phyloP scores from a whole-genome alignment of 2,888 invertebrate genomes.

The Tanypteryx hageni region DNA sequence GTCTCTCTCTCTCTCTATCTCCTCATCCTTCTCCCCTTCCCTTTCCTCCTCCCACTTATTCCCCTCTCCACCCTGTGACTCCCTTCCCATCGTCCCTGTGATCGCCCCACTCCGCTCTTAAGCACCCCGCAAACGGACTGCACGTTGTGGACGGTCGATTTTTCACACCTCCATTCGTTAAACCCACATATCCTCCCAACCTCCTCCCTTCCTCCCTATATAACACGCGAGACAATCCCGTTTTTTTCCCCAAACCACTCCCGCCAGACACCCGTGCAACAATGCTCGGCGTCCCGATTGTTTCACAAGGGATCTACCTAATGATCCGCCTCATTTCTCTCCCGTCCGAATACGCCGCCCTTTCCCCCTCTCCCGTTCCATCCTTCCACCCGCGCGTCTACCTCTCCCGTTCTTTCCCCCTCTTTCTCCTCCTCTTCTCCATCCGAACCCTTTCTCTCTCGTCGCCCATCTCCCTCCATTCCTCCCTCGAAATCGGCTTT shows the following conservation, averaged over 20 bases:
- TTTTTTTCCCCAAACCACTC: slow-evolving; percentile 23
- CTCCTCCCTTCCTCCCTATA: background rate
- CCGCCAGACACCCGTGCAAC: background rate
- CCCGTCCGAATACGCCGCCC: background rate
- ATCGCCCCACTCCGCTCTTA: background rate
- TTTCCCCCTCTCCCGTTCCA: background rate
- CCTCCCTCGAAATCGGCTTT: too few relatives aligned
- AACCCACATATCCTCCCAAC: background rate
- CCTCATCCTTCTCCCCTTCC: too few relatives aligned
- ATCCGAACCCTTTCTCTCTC: too few relatives aligned
- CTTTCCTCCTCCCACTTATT: too few relatives aligned
- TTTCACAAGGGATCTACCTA: slow-evolving; percentile 15
- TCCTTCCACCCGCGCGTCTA: background rate
- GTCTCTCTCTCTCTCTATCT: too few relatives aligned
- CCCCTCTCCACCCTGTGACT: too few relatives aligned
- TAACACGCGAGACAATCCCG: background rate
- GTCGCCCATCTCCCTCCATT: too few relatives aligned
- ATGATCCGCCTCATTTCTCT: background rate
- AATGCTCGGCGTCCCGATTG: slow-evolving; percentile 19
- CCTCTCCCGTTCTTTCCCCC: too few relatives aligned
- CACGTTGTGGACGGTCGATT: background rate
- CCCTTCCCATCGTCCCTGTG: too few relatives aligned
- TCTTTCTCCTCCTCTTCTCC: too few relatives aligned
- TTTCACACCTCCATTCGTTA: slow-evolving; percentile 36
- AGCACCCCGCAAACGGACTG: background rate